phyloP scores from a whole-genome alignment of 2,888 invertebrate genomes.

The Thelaira solivaga region DNA sequence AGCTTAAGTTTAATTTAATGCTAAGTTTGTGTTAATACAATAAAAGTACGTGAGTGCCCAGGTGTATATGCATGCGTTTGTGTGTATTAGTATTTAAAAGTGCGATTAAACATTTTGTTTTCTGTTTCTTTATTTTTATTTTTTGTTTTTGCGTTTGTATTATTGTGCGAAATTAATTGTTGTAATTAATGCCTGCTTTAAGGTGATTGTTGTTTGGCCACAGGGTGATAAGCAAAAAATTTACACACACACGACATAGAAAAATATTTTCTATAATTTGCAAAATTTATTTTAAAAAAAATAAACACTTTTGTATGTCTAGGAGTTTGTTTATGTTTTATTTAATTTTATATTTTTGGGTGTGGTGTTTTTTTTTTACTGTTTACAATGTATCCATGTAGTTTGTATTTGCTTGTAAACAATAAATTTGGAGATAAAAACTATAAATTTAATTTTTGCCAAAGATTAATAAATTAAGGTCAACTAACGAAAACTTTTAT shows the following conservation, averaged over 20 bases:
- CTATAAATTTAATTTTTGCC: conserved; percentile 39
- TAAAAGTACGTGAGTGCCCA: neutral
- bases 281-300: neutral
- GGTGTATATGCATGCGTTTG: neutral
- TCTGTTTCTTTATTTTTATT: too few species aligned
- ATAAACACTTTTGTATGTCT: conserved; percentile 14
- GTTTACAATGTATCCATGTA: conserved; percentile 2
- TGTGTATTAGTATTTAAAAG: conserved; percentile 23
- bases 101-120: conserved; percentile 26
- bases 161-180: conserved; percentile 61
- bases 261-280: conserved; percentile 1
- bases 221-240: conserved; percentile 24
- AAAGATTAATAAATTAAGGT: conserved; percentile 44
- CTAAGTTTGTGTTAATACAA: conserved; percentile 5
- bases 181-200: conserved; percentile 58
- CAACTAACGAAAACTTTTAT: neutral
- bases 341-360: conserved; percentile 16
- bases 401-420: conserved; percentile 55
- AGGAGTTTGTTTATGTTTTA: neutral
- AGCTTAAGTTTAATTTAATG: neutral
- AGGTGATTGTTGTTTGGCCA: conserved; percentile 62
- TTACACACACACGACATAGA: neutral
- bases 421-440: conserved; percentile 48
- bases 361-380: conserved; percentile 31
- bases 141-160: too few species aligned